phyloP scores from a whole-genome alignment of 2,113 vertebrate species.

The Oenanthe oenanthe region DNA sequence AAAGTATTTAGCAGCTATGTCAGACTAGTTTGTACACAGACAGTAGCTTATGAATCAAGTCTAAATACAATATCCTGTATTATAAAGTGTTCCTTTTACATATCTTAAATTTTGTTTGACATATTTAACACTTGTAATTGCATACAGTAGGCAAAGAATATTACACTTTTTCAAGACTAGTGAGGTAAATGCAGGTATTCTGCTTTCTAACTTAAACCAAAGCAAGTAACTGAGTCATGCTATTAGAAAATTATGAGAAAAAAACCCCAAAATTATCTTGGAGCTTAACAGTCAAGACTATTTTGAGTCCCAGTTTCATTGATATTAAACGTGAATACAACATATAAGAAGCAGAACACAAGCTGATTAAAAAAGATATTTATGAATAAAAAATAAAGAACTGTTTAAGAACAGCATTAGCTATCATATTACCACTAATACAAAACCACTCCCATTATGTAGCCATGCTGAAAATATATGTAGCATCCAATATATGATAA shows the following conservation, averaged over 20 bases:
- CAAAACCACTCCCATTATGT: background rate
- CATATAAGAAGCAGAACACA: background rate
- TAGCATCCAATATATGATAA: background rate
- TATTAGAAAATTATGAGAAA: slow-evolving; percentile 2
- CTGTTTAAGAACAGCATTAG: background rate
- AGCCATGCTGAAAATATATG: background rate
- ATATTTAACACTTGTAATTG: slow-evolving; percentile 46
- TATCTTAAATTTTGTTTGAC: slow-evolving; percentile 37
- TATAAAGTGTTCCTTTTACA: slow-evolving; percentile 26
- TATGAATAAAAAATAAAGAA: background rate
- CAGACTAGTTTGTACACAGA: slow-evolving; percentile 40
- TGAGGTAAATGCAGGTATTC: background rate
- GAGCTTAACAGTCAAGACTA: background rate
- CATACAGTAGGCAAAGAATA: slow-evolving; percentile 1
- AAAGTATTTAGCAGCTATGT: slow-evolving; percentile 57
- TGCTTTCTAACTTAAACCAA: background rate
- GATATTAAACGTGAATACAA: background rate
- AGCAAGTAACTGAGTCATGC: background rate
- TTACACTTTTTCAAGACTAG: background rate
- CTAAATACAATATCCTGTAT: slow-evolving; percentile 11
- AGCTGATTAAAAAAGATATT: background rate
- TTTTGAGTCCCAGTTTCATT: slow-evolving; percentile 7
- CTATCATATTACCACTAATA: background rate
- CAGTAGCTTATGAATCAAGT: slow-evolving; percentile 50
- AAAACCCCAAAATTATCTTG: background rate